Evolutionary conservation across 2,113 vertebrate genomes (phyloP).

Genomic region (Odocoileus hemionus): DNA sequence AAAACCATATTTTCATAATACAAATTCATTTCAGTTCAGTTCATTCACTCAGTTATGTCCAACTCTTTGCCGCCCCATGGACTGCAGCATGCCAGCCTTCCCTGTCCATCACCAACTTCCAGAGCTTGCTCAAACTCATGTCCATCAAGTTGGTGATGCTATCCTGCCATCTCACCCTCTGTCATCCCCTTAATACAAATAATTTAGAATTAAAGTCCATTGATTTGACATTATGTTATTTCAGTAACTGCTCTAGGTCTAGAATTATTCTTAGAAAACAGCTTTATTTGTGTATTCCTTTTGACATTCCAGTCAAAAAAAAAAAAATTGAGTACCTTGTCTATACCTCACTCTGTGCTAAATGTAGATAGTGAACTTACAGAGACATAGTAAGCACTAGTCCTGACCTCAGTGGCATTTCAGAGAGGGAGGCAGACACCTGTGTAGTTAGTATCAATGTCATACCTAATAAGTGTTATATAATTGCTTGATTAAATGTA

Average conservation of each 20-base stretch:
- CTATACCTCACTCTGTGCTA: not conserved
- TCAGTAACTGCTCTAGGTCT: not conserved
- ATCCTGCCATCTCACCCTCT: not conserved
- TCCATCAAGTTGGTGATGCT: not conserved
- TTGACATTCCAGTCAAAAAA: not conserved
- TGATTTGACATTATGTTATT: not conserved
- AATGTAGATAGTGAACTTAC: not conserved
- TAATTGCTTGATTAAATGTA: not conserved
- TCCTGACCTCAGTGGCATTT: not conserved
- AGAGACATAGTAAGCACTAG: not conserved
- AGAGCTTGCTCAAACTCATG: not conserved
- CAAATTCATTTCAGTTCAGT: not conserved
- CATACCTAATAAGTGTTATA: not conserved
- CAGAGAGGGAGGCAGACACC: not conserved
- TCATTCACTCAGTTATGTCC: not conserved
- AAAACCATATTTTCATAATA: not conserved
- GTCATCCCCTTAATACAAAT: not conserved
- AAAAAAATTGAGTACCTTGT: not conserved
- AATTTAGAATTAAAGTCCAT: not conserved
- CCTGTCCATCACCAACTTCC: not conserved
- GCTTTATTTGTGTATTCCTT: not conserved
- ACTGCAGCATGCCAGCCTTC: not conserved
- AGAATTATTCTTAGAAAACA: not conserved
- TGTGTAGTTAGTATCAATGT: not conserved
- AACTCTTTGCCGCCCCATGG: not conserved